phyloP scores from a whole-genome alignment of 2,113 vertebrate species.

The Sisor rabdophorus region DNA sequence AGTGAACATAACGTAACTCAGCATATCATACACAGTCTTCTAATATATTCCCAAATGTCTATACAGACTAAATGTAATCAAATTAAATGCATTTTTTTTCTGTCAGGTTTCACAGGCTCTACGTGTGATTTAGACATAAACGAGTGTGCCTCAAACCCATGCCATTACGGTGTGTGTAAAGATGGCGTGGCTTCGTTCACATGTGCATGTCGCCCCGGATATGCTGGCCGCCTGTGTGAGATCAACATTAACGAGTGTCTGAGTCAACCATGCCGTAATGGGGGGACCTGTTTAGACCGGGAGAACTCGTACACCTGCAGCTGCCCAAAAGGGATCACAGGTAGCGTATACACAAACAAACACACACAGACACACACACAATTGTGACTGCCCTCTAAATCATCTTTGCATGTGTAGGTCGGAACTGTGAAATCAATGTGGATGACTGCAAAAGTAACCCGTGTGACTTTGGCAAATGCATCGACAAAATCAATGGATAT shows the following conservation, averaged over 20 bases:
- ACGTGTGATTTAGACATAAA: conserved; percentile 87
- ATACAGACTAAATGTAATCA: no score
- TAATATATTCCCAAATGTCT: no score
- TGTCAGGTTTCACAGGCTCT: conserved; percentile 79
- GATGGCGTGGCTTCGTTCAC: conserved; percentile 83
- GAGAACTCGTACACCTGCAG: conserved; percentile 83
- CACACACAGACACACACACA: background rate
- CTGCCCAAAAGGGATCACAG: conserved; percentile 90
- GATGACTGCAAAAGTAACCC: conserved; percentile 90
- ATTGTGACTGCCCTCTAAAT: background rate
- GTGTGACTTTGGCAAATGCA: conserved; percentile 85
- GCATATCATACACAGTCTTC: no score
- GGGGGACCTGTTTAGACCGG: conserved; percentile 87
- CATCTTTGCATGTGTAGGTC: conserved; percentile 64
- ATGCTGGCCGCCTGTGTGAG: conserved; percentile 86
- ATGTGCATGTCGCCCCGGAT: conserved; percentile 84
- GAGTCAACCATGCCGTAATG: conserved; percentile 89
- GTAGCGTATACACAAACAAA: conserved; percentile 56
- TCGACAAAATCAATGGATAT: conserved; percentile 90
- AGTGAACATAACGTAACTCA: no score
- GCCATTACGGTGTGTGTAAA: conserved; percentile 87
- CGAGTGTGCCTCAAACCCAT: conserved; percentile 86
- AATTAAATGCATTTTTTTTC: no score
- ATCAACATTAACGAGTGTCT: conserved; percentile 92
- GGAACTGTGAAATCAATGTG: conserved; percentile 88